Percentiles rank a stretch among this genome's conserved stretches.
Conservation (phyloP, 2,888 invertebrate species). For the Sesia bembeciformis region DNA sequence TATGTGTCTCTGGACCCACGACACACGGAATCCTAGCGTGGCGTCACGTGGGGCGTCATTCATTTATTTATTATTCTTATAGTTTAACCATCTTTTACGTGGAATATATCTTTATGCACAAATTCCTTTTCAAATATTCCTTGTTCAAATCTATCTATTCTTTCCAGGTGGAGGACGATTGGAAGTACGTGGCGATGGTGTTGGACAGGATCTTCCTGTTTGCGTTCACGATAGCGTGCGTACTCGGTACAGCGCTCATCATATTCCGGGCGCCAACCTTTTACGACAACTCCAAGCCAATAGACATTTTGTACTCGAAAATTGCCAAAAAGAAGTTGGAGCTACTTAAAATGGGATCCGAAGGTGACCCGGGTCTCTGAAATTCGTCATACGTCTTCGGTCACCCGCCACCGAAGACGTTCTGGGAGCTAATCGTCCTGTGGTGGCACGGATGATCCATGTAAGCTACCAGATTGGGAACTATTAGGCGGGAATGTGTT, state of each 20-base stretch:
- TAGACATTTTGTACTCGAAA: conserved; percentile 92
- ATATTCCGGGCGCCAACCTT: conserved; percentile 93
- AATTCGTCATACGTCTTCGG: conserved; percentile 79
- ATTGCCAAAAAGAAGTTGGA: conserved; percentile 93
- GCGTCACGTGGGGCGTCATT: too few relatives aligned
- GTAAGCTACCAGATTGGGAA: conserved; percentile 55
- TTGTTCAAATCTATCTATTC: neutral
- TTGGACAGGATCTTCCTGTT: conserved; percentile 96
- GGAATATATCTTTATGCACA: neutral
- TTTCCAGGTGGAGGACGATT: conserved; percentile 93
- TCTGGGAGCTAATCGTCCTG: conserved; percentile 74
- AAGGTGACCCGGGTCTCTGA: conserved; percentile 79
- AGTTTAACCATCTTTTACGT: too few relatives aligned
- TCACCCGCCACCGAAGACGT: conserved; percentile 80
- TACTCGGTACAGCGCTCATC: conserved; percentile 90
- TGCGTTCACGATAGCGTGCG: conserved; percentile 94
- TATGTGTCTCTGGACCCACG: too few relatives aligned
- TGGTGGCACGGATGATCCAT: conserved; percentile 74
- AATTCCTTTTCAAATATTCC: neutral
- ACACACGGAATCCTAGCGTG: too few relatives aligned
- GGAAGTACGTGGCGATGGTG: conserved; percentile 98
- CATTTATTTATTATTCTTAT: too few relatives aligned
- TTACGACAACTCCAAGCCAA: conserved; percentile 91
- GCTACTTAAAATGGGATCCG: conserved; percentile 89
- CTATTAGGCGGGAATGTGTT: conserved; percentile 57